A percentile compares a stretch with the other conserved stretches of the same genome.
Evolutionary conservation across 1,140 invertebrate species (phyloP).

Genomic region (Melitaea cinxia): DNA sequence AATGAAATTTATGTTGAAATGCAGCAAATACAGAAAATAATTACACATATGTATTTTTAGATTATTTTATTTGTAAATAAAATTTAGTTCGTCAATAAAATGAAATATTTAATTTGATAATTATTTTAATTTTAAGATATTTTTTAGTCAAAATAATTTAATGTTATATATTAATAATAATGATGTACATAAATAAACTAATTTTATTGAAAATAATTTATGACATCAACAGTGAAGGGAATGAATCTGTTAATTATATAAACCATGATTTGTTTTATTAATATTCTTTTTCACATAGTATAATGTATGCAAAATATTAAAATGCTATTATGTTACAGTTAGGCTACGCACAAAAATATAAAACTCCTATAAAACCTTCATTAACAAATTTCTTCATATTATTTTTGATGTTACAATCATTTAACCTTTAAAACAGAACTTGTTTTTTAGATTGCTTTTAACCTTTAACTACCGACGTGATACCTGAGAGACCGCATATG

Average conservation of each 20-base stretch:
- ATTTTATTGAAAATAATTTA: slow-evolving; percentile 39
- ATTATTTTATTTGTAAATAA: slow-evolving; percentile 49
- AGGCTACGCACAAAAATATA: slow-evolving; percentile 16
- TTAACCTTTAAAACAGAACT: too few species aligned
- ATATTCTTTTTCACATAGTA: slow-evolving; percentile 14
- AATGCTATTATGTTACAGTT: not conserved
- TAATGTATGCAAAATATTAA: slow-evolving; percentile 18
- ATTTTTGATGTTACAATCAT: not conserved
- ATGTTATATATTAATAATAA: too few species aligned
- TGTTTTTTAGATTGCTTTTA: too few species aligned
- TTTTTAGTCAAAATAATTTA: slow-evolving; percentile 28
- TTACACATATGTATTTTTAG: slow-evolving; percentile 27
- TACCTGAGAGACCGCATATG: too few species aligned
- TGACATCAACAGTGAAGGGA: slow-evolving; percentile 47
- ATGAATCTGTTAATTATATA: slow-evolving; percentile 59
- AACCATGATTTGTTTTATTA: slow-evolving; percentile 15
- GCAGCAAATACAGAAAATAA: not conserved
- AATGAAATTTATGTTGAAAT: not conserved
- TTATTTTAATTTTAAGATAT: slow-evolving; percentile 28
- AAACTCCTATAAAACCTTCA: not conserved
- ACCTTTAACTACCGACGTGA: too few species aligned
- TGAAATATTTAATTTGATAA: slow-evolving; percentile 25
- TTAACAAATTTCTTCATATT: not conserved
- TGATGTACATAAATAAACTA: slow-evolving; percentile 50
- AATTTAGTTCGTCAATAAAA: slow-evolving; percentile 24